Evolutionary conservation across 2,113 vertebrate species (phyloP).

Genomic region (Paedocypris sp.): DNA sequence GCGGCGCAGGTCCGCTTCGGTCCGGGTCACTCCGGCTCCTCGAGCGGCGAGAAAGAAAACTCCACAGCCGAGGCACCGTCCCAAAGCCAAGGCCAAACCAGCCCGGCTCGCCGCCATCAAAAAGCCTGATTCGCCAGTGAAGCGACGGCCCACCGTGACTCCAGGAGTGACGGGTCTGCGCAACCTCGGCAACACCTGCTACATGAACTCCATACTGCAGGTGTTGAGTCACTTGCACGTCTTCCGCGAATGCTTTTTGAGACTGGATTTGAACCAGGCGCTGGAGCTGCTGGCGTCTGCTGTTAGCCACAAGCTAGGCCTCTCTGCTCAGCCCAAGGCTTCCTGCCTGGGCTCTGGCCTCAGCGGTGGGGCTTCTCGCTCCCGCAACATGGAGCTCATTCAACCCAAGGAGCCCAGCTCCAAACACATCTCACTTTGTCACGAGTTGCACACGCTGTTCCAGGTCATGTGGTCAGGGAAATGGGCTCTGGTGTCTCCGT

Average conservation of each 20-base stretch:
- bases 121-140: conserved; percentile 56
- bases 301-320: conserved; percentile 31
- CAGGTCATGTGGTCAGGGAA: conserved; percentile 98
- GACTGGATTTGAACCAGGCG: conserved; percentile 86
- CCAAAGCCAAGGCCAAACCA: conserved; percentile 6
- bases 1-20: background rate
- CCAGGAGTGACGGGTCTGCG: conserved; percentile 91
- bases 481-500: conserved; percentile 94
- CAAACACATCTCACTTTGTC: conserved; percentile 94
- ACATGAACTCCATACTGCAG: conserved; percentile 98
- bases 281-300: conserved; percentile 77
- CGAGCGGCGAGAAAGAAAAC: conserved; percentile 14
- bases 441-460: conserved; percentile 95
- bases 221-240: conserved; percentile 97
- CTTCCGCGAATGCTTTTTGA: conserved; percentile 96
- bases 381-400: conserved; percentile 75
- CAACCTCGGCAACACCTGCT: conserved; percentile 96
- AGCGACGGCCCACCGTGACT: conserved; percentile 64
- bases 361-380: conserved; percentile 50
- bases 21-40: background rate
- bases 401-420: conserved; percentile 88
- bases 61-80: background rate
- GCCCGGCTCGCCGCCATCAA: background rate
- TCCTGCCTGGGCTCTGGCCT: conserved; percentile 39
- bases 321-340: conserved; percentile 17